Percentiles rank a stretch among this genome's conserved stretches.
Conservation (phyloP, 2,797 vertebrate genomes). For the Arrhamphus sclerolepis region DNA sequence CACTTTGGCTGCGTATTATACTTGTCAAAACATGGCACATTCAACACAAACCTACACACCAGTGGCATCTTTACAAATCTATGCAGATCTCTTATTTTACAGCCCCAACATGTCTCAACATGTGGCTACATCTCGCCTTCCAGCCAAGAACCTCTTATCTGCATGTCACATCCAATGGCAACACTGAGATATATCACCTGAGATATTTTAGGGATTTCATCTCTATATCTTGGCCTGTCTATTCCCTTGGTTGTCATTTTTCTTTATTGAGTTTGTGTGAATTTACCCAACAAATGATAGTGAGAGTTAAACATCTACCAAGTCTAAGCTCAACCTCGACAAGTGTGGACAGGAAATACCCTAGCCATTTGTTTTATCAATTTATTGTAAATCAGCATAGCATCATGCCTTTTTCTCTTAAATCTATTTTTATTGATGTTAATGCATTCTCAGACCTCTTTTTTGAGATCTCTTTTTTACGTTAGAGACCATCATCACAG, state of each 20-base stretch:
- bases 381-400: not conserved
- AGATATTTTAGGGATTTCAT: too few relatives aligned
- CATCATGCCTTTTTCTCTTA: not conserved
- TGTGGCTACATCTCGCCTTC: not conserved
- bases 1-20: not conserved
- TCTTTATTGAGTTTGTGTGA: too few relatives aligned
- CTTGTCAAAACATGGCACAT: slow-evolving; percentile 19
- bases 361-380: too few relatives aligned
- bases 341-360: too few relatives aligned
- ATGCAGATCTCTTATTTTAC: slow-evolving; percentile 4
- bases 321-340: too few relatives aligned
- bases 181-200: too few relatives aligned
- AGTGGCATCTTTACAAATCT: slow-evolving; percentile 6
- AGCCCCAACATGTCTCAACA: not conserved
- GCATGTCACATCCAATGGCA: not conserved
- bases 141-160: slow-evolving; percentile 1
- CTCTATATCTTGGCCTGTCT: too few relatives aligned
- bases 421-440: not conserved
- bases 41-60: slow-evolving; percentile 8
- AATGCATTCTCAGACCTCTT: not conserved
- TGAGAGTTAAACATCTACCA: too few relatives aligned
- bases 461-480: not conserved
- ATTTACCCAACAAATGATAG: too few relatives aligned
- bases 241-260: too few relatives aligned
- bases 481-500: not conserved